Conservation (phyloP, 2,113 vertebrate genomes). For the Platichthys flesus region DNA sequence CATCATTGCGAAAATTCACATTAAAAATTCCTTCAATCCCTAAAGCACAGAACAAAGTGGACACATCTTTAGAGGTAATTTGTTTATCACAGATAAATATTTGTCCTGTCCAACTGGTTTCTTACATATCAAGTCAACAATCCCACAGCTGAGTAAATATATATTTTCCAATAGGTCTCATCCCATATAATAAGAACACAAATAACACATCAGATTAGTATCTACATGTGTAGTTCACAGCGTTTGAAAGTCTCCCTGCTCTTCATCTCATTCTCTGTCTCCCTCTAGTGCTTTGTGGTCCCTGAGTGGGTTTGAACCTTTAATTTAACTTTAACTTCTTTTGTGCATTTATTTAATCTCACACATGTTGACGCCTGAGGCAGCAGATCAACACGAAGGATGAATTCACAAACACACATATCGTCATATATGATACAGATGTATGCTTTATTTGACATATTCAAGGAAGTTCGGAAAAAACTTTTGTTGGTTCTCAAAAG, state of each 20-base stretch:
- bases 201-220: constrained; percentile 1
- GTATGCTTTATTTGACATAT: background rate
- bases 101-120: too few relatives aligned
- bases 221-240: background rate
- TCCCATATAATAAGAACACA: background rate
- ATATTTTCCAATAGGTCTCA: too few relatives aligned
- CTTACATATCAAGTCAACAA: too few relatives aligned
- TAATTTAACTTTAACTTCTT: background rate
- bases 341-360: background rate
- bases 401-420: background rate
- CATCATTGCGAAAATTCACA: too few relatives aligned
- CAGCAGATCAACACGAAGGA: background rate
- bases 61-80: too few relatives aligned
- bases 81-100: too few relatives aligned
- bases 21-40: too few relatives aligned
- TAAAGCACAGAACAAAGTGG: too few relatives aligned
- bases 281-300: constrained; percentile 75
- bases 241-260: background rate
- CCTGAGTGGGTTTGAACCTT: background rate
- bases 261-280: constrained; percentile 71
- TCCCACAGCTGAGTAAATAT: too few relatives aligned
- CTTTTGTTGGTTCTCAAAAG: constrained; percentile 12
- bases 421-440: background rate
- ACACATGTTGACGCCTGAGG: background rate
- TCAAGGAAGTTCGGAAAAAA: background rate